These are phyloP conservation scores for Pachycephus smyrnensis DNA, from an alignment of 2,888 invertebrate genomes.

Conservation along the genomic window DNA sequence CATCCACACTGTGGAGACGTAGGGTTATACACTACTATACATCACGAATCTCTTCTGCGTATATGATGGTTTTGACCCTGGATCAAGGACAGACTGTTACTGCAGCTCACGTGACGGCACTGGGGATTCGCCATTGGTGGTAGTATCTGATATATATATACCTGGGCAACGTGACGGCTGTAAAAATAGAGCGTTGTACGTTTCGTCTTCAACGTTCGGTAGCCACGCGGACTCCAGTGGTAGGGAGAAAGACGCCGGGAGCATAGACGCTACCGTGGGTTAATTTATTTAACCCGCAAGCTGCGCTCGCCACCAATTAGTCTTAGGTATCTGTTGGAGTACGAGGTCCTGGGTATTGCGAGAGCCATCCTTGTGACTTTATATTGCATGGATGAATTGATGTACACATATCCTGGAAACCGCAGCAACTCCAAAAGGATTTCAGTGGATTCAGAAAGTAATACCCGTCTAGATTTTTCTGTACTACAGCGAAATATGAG, in stretches of 20 bases:
- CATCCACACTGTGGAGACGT: not conserved
- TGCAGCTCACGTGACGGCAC: not conserved
- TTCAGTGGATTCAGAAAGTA: not conserved
- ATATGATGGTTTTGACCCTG: not conserved
- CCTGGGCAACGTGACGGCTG: not conserved
- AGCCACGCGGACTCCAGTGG: not conserved
- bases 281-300: slow-evolving; percentile 60
- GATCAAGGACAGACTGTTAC: not conserved
- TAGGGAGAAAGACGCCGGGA: not conserved
- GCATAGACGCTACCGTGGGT: slow-evolving; percentile 37
- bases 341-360: not conserved
- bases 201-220: not conserved
- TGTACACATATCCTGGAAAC: not conserved
- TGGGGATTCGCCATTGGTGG: not conserved
- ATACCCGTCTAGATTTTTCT: not conserved
- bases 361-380: not conserved
- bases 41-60: not conserved
- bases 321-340: slow-evolving; percentile 12
- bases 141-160: not conserved
- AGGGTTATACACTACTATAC: not conserved
- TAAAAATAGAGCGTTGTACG: not conserved
- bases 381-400: not conserved
- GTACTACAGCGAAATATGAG: slow-evolving; percentile 31
- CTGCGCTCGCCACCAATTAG: slow-evolving; percentile 31
- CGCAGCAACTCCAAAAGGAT: not conserved